Evolutionary conservation across 1,140 invertebrate species (phyloP).

Genomic region (Drosophila azteca): DNA sequence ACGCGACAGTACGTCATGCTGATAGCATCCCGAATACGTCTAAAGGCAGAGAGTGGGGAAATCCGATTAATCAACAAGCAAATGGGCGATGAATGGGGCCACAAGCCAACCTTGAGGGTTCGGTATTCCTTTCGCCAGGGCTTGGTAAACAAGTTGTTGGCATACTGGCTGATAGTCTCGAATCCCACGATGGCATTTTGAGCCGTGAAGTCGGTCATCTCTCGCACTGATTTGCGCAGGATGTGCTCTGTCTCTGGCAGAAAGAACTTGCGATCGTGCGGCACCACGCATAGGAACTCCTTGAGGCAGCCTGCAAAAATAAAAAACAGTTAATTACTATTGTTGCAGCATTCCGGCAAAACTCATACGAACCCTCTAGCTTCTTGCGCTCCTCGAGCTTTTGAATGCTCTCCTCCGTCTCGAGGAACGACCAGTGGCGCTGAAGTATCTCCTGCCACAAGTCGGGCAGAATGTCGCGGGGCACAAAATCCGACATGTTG

Average conservation of each 20-base stretch:
- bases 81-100: background rate
- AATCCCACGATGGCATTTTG: constrained; percentile 92
- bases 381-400: constrained; percentile 90
- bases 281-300: constrained; percentile 90
- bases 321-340: background rate
- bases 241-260: constrained; percentile 90
- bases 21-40: constrained; percentile 93
- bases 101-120: constrained; percentile 87
- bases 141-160: constrained; percentile 92
- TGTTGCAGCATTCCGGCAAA: background rate
- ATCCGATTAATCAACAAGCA: background rate
- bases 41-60: constrained; percentile 79
- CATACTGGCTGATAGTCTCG: constrained; percentile 92
- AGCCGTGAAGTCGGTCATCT: constrained; percentile 90
- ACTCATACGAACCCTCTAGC: constrained; percentile 87
- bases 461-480: constrained; percentile 82
- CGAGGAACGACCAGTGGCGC: constrained; percentile 89
- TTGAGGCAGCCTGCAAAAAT: constrained; percentile 88
- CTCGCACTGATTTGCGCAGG: constrained; percentile 88
- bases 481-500: constrained; percentile 79
- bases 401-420: constrained; percentile 90
- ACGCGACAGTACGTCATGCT: constrained; percentile 92
- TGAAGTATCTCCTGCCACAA: constrained; percentile 89
- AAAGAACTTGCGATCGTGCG: constrained; percentile 91
- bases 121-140: constrained; percentile 95